phyloP scores from a whole-genome alignment of 2,888 invertebrate species.

The Adelognathus sp. region DNA sequence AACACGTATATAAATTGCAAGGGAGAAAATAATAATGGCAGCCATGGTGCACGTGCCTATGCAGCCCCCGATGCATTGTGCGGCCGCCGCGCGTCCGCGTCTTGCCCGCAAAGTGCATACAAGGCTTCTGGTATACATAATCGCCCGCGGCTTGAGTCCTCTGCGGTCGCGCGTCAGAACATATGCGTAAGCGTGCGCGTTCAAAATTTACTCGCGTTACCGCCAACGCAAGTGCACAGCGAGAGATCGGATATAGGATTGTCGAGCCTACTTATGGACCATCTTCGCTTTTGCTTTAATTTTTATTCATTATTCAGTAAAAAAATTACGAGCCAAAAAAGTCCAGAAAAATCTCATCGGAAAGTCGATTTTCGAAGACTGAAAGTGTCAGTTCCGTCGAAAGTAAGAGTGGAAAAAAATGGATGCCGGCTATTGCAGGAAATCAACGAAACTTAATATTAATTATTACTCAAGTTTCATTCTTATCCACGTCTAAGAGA shows the following conservation, averaged over 20 bases:
- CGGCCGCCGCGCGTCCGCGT: slow-evolving; percentile 41
- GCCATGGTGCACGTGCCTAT: slow-evolving; percentile 63
- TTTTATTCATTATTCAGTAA: neutral
- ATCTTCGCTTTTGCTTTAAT: no score
- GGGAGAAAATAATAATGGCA: slow-evolving; percentile 58
- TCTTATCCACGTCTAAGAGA: no score
- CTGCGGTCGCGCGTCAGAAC: slow-evolving; percentile 64
- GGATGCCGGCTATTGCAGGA: no score
- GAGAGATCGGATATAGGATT: neutral
- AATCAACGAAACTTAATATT: no score
- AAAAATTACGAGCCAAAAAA: no score
- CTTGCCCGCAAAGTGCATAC: slow-evolving; percentile 63
- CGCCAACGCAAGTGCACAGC: neutral
- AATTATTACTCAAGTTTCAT: no score
- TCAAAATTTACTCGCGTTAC: neutral
- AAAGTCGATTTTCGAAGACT: no score
- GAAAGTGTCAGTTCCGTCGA: no score
- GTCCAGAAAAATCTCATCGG: no score
- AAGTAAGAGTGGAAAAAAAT: no score
- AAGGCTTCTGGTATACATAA: slow-evolving; percentile 49
- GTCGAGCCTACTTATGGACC: neutral
- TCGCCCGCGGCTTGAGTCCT: slow-evolving; percentile 30
- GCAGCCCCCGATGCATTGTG: slow-evolving; percentile 61
- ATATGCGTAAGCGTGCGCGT: slow-evolving; percentile 57
- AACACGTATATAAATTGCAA: slow-evolving; percentile 42